A percentile compares a stretch with the other conserved stretches of the same genome.
phyloP scores from a whole-genome alignment of 2,888 invertebrate genomes.

The Leptothorax acervorum region DNA sequence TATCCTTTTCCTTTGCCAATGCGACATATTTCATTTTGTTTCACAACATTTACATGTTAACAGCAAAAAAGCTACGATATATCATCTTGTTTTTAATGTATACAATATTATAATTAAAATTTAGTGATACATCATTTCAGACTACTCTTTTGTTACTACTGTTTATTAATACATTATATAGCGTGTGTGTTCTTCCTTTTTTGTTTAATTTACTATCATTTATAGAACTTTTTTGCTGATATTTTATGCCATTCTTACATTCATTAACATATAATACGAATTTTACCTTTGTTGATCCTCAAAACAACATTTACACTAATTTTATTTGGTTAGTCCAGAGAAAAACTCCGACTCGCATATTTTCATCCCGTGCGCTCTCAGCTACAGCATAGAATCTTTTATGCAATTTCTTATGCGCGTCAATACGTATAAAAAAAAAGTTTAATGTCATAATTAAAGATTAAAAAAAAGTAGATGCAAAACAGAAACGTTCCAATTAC shows the following conservation, averaged over 20 bases:
- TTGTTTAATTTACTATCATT: neutral
- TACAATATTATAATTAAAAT: neutral
- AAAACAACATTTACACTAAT: neutral
- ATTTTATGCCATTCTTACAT: neutral
- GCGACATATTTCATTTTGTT: neutral
- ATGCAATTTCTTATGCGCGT: neutral
- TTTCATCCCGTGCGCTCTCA: neutral
- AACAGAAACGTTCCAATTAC: neutral
- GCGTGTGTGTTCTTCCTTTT: neutral
- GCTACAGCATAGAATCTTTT: neutral
- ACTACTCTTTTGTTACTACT: neutral
- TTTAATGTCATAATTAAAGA: neutral
- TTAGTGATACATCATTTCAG: neutral
- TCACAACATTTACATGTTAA: neutral
- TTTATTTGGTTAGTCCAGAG: neutral
- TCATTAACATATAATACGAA: neutral
- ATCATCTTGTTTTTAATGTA: neutral
- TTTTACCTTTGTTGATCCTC: neutral
- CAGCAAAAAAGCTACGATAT: neutral
- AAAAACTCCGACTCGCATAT: neutral
- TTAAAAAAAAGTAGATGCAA: neutral
- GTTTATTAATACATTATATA: neutral
- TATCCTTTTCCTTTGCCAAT: constrained; percentile 8
- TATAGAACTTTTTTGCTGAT: neutral
- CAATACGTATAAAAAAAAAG: neutral